Base-by-base conservation (phyloP, 2,113 vertebrate species). In the Tympanuchus pallidicinctus region DNA sequence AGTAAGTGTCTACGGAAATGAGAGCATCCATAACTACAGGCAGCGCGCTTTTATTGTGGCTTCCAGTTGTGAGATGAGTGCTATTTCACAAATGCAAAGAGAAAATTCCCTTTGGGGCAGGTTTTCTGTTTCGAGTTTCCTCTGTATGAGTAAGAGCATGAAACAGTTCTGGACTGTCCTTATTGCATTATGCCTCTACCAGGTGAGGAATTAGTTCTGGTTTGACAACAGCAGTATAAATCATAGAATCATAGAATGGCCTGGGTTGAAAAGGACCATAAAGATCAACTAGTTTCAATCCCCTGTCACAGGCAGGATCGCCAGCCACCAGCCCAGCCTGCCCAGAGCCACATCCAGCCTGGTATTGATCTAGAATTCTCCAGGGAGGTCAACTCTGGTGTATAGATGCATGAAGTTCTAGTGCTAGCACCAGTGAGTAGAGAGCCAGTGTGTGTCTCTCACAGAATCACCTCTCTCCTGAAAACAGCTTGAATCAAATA, bases 21-120 rank as follows among this genome's bases (percentile, higher is more conserved):
- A 27, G 12, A 81, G 42, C 24, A 20, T 10, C 63, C 50, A 1
- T 21, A 16, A 2, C n/a, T 16, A 10, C 1, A 54, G 36, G 66
- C 34, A 12, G 45, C 2, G 16, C 0, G 0, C 28, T 63, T n/a
- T 21, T 32, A 1, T 11, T 3, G 50, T 34, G 47, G 5, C 71
- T 40, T 66, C 36, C 2, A 11, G 52, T 42, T 81, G 34, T n/a
- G 19, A 47, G 56, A 30, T 19, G 40, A 19, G 4, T 10, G 0
- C 30, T 52, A 9, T 40, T 56, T 38, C 19, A 22, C 60, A 27
- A 9, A 0, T 2, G 14, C 16, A 8, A 40, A 32, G 45, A 30
- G 25, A 30, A 54, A 66, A 66, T 63, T 57, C 56, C 36, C 50
- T 45, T 22, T 13, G 4, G 73, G 48, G 34, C 47, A 81, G 28